These are phyloP conservation scores for Biston stratarius DNA, from an alignment of 2,888 invertebrate species.

Conservation along the genomic window DNA sequence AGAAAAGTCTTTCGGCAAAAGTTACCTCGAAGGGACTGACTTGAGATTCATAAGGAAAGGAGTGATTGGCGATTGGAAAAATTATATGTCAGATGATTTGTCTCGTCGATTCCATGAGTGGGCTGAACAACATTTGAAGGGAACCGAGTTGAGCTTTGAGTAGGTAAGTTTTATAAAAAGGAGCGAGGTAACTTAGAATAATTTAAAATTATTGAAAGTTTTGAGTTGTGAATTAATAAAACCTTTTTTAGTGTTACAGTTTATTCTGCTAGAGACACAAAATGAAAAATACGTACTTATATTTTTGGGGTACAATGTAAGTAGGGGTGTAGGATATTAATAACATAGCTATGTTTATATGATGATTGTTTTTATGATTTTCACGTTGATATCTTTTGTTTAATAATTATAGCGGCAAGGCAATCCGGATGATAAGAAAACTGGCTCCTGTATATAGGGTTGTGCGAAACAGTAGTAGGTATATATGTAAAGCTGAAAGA, in stretches of 20 bases:
- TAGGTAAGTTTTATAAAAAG: slow-evolving; percentile 51
- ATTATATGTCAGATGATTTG: slow-evolving; percentile 91
- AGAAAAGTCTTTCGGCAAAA: slow-evolving; percentile 80
- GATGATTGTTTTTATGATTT: no score
- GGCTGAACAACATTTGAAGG: slow-evolving; percentile 87
- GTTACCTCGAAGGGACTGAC: slow-evolving; percentile 79
- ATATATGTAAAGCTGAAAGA: no score
- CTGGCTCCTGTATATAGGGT: no score
- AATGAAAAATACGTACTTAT: no score
- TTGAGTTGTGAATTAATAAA: neutral
- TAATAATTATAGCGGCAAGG: no score
- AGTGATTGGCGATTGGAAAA: slow-evolving; percentile 92
- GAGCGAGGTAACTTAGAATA: neutral
- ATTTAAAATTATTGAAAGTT: neutral
- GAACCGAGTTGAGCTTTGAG: slow-evolving; percentile 88
- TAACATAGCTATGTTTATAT: no score
- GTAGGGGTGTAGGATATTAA: no score
- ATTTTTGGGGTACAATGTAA: no score
- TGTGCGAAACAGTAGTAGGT: no score
- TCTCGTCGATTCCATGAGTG: slow-evolving; percentile 90
- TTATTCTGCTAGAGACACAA: no score
- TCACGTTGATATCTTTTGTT: no score
- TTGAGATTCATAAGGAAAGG: slow-evolving; percentile 91
- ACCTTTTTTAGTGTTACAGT: neutral
- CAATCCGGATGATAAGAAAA: no score